A percentile compares a stretch with the other conserved stretches of the same genome.
These are phyloP conservation scores for Liparis tanakae DNA, from an alignment of 2,797 vertebrate genomes.

Conservation along the genomic window DNA sequence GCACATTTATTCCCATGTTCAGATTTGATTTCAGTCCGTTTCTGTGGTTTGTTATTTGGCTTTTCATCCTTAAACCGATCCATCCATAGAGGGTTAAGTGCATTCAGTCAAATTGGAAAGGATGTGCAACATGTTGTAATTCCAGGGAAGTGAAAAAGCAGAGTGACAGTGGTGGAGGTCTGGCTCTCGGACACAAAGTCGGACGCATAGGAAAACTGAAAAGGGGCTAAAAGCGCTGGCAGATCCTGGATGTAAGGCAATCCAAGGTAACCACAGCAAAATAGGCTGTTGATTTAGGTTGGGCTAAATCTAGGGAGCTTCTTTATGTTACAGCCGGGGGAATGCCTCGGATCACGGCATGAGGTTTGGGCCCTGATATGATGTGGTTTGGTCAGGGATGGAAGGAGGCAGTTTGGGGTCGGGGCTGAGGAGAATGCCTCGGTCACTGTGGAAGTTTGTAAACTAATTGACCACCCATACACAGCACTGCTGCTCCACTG, in stretches of 20 bases:
- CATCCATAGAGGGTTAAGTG: conserved; percentile 19
- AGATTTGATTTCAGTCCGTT: conserved; percentile 35
- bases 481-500: conserved; percentile 63
- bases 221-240: conserved; percentile 52
- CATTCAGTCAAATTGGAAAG: conserved; percentile 39
- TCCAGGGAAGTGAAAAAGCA: conserved; percentile 47
- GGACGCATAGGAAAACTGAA: conserved; percentile 56
- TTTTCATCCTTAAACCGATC: conserved; percentile 31
- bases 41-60: conserved; percentile 34
- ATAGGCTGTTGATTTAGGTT: conserved; percentile 73
- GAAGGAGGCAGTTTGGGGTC: conserved; percentile 50
- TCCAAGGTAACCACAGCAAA: conserved; percentile 67
- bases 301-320: conserved; percentile 67
- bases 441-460: conserved; percentile 81
- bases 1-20: conserved; percentile 26
- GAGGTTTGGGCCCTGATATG: conserved; percentile 73
- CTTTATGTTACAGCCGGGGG: conserved; percentile 70
- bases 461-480: conserved; percentile 84
- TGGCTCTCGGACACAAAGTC: conserved; percentile 35
- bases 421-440: conserved; percentile 57
- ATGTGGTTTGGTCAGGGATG: conserved; percentile 74
- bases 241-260: conserved; percentile 54
- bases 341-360: conserved; percentile 76
- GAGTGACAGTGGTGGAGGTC: conserved; percentile 50
- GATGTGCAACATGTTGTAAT: conserved; percentile 50